Conservation (phyloP, 2,797 vertebrate species). For the Aselliscus stoliczkanus region DNA sequence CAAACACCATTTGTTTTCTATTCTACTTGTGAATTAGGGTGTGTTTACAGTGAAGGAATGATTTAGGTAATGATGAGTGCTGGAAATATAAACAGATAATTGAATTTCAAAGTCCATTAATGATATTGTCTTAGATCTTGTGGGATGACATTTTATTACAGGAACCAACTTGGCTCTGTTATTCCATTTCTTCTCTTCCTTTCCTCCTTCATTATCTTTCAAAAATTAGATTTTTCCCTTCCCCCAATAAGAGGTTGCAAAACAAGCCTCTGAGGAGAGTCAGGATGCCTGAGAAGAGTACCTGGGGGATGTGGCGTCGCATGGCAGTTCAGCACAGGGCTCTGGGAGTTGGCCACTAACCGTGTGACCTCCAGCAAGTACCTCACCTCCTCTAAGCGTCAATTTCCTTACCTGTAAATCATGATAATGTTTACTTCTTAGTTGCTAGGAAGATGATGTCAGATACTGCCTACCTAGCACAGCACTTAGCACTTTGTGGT, state of each 20-base stretch:
- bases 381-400: not conserved
- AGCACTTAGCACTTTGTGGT: not conserved
- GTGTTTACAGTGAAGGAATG: slow-evolving; percentile 33
- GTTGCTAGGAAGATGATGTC: not conserved
- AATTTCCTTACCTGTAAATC: not conserved
- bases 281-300: not conserved
- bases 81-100: slow-evolving; percentile 31
- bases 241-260: not conserved
- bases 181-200: not conserved
- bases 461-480: rapidly evolving
- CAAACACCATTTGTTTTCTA: slow-evolving; percentile 18
- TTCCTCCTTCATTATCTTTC: not conserved
- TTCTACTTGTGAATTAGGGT: slow-evolving; percentile 23
- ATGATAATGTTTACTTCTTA: not conserved
- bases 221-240: slow-evolving; percentile 7
- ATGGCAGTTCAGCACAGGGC: rapidly evolving
- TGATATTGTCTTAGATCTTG: slow-evolving; percentile 8
- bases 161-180: not conserved
- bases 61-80: not conserved
- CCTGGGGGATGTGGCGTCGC: not conserved
- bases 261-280: not conserved
- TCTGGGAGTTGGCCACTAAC: not conserved
- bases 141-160: slow-evolving; percentile 50
- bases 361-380: not conserved
- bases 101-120: slow-evolving; percentile 53